phyloP scores from a whole-genome alignment of 2,888 invertebrate species.

The Ormyrus thymus region DNA sequence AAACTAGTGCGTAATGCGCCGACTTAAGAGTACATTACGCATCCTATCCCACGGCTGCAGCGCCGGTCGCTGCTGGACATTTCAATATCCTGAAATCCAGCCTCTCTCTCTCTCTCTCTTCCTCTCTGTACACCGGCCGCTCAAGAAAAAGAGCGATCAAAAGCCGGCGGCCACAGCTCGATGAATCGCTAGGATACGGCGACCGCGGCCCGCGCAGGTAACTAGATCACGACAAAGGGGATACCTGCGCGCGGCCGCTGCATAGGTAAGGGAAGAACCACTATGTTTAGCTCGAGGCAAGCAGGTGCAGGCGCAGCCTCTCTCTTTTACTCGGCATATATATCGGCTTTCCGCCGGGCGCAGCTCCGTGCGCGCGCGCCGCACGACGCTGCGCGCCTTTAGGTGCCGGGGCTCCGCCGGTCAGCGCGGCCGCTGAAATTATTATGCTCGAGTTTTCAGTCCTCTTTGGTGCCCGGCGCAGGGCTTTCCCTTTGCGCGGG shows the following conservation, averaged over 20 bases:
- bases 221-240: slow-evolving; percentile 65
- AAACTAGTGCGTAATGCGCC: too few species aligned
- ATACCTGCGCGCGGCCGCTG: slow-evolving; percentile 37
- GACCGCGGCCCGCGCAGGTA: slow-evolving; percentile 53
- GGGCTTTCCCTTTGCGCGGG: too few species aligned
- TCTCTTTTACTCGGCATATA: slow-evolving; percentile 57
- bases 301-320: slow-evolving; percentile 69
- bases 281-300: slow-evolving; percentile 65
- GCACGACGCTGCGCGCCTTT: neutral
- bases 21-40: too few species aligned
- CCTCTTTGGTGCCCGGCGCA: too few species aligned
- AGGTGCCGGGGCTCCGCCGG: too few species aligned
- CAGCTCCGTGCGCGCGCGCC: neutral
- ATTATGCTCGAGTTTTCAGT: too few species aligned
- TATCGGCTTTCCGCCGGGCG: slow-evolving; percentile 15
- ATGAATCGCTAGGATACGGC: slow-evolving; percentile 8
- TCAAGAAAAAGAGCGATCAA: slow-evolving; percentile 14
- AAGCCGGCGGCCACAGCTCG: neutral
- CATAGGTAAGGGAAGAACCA: slow-evolving; percentile 41
- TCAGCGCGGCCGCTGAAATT: too few species aligned
- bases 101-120: neutral
- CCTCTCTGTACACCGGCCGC: neutral
- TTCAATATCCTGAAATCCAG: slow-evolving; percentile 45
- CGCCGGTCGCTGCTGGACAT: slow-evolving; percentile 16
- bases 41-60: neutral